Percentiles rank a stretch among this genome's conserved stretches.
These are phyloP conservation scores for Seriola quinqueradiata DNA, from an alignment of 2,113 vertebrate genomes.

Conservation along the genomic window DNA sequence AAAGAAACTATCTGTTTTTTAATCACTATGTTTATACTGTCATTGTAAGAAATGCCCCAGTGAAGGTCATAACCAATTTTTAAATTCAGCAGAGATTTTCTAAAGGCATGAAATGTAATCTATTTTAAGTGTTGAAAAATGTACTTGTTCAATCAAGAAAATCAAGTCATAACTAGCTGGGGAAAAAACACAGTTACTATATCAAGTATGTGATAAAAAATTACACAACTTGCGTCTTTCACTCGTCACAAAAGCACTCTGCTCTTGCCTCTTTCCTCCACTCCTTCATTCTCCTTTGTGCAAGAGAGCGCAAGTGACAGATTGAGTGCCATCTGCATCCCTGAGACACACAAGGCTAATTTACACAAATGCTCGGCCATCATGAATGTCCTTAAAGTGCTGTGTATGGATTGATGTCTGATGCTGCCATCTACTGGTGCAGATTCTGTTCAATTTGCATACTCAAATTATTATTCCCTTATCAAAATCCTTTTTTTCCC, in stretches of 20 bases:
- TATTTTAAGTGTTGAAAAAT: constrained; percentile 7
- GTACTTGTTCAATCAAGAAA: not conserved
- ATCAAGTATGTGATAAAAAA: constrained; percentile 34
- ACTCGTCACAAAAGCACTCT: constrained; percentile 19
- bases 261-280: constrained; percentile 4
- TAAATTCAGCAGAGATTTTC: not conserved
- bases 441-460: constrained; percentile 44
- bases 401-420: constrained; percentile 42
- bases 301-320: constrained; percentile 55
- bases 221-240: constrained; percentile 28
- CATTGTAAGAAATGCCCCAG: not conserved
- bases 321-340: constrained; percentile 71
- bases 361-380: constrained; percentile 60
- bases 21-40: constrained; percentile 10
- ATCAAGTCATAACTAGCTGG: not conserved
- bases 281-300: constrained; percentile 53
- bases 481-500: constrained; percentile 9
- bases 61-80: constrained; percentile 43
- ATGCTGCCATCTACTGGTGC: constrained; percentile 80
- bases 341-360: constrained; percentile 67
- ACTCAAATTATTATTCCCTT: not conserved
- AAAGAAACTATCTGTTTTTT: constrained; percentile 13
- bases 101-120: constrained; percentile 13
- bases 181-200: not conserved
- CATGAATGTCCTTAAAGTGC: constrained; percentile 31